phyloP scores from a whole-genome alignment of 2,113 vertebrate genomes.

The Apodemus speciosus region DNA sequence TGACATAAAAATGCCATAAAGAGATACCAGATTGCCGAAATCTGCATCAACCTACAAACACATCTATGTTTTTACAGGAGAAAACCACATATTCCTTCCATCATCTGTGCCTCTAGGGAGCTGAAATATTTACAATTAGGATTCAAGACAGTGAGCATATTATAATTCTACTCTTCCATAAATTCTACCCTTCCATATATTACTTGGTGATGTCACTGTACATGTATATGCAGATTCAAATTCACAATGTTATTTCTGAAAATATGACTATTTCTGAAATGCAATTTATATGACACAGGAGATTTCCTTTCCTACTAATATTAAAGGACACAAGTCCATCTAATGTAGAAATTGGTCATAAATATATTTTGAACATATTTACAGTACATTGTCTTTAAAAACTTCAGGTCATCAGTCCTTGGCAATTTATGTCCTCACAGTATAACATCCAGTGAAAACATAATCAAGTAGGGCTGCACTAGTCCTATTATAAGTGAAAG shows the following conservation, averaged over 20 bases:
- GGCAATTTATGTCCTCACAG: too few species aligned
- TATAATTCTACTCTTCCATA: too few species aligned
- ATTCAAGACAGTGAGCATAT: too few species aligned
- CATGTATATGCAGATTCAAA: too few species aligned
- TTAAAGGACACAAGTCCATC: neutral
- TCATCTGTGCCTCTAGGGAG: too few species aligned
- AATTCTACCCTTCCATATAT: too few species aligned
- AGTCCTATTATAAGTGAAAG: too few species aligned
- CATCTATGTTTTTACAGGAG: neutral
- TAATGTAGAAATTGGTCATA: neutral
- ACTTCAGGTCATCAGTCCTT: neutral
- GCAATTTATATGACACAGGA: neutral
- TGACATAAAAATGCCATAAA: neutral
- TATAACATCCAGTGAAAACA: too few species aligned
- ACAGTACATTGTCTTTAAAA: neutral
- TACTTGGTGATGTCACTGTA: too few species aligned
- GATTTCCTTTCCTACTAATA: neutral
- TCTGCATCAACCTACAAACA: neutral
- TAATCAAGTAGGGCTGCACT: too few species aligned
- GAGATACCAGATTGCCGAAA: neutral
- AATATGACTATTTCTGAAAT: neutral
- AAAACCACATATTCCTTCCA: neutral
- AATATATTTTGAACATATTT: neutral
- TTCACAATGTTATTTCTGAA: neutral
- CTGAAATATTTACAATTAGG: too few species aligned